A percentile compares a stretch with the other conserved stretches of the same genome.
These are phyloP conservation scores for Callionymus lyra DNA, from an alignment of 2,113 vertebrate genomes.

Conservation along the genomic window DNA sequence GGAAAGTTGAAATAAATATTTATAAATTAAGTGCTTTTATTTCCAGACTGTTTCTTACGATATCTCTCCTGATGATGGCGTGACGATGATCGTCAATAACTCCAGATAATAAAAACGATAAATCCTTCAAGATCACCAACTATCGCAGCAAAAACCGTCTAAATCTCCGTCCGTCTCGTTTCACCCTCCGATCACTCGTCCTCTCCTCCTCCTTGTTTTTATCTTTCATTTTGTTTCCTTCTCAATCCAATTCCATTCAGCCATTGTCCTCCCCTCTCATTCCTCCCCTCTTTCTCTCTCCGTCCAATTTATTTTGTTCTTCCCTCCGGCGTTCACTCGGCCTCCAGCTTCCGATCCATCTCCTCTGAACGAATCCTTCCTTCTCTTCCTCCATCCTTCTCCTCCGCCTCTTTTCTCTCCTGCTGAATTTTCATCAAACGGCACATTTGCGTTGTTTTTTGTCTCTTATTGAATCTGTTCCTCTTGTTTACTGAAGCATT, in stretches of 20 bases:
- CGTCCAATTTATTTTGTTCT: slow-evolving; percentile 36
- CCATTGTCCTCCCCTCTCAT: slow-evolving; percentile 14
- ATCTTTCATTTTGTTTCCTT: slow-evolving; percentile 21
- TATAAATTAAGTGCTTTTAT: too few species aligned
- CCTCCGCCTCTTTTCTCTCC: background rate
- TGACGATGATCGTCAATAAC: too few species aligned
- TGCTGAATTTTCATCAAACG: too few species aligned
- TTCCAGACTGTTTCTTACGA: too few species aligned
- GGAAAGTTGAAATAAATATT: too few species aligned
- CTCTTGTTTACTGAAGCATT: too few species aligned
- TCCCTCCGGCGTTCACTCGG: slow-evolving; percentile 21
- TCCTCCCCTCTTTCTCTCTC: slow-evolving; percentile 1
- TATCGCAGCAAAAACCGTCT: background rate
- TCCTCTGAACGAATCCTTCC: slow-evolving; percentile 26
- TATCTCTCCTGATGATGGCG: too few species aligned
- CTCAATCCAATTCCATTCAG: slow-evolving; percentile 35
- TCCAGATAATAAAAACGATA: too few species aligned
- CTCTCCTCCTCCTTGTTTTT: slow-evolving; percentile 11
- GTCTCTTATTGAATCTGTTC: too few species aligned
- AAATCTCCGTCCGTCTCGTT: background rate
- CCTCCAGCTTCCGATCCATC: slow-evolving; percentile 31
- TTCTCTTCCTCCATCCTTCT: background rate
- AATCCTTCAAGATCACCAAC: background rate
- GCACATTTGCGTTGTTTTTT: too few species aligned
- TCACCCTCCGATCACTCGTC: background rate